Evolutionary conservation across 2,888 invertebrate species (phyloP).

Genomic region (Parnassius orleans): DNA sequence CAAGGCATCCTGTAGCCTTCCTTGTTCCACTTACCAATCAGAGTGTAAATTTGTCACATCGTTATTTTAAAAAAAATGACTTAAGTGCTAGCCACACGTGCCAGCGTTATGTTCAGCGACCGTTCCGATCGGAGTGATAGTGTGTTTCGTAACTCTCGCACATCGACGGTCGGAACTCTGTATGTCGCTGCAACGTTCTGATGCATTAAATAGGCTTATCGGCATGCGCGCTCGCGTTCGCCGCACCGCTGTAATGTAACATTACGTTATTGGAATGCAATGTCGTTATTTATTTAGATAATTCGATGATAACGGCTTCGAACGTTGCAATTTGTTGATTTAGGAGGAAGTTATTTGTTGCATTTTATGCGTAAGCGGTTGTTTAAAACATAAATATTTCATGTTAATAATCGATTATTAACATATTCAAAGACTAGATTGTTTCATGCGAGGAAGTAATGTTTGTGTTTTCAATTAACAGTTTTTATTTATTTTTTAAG

Average conservation of each 20-base stretch:
- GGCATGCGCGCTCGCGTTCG: neutral
- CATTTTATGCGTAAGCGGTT: neutral
- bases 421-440: no score
- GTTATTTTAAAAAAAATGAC: no score
- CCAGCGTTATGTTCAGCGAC: neutral
- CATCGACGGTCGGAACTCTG: neutral
- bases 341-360: neutral
- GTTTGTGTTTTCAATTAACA: no score
- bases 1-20: no score
- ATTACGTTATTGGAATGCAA: slow-evolving; percentile 4
- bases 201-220: neutral
- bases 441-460: no score
- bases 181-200: neutral
- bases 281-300: slow-evolving; percentile 2
- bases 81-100: neutral
- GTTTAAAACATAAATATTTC: no score
- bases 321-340: neutral
- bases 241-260: neutral
- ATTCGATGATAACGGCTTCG: neutral
- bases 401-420: no score
- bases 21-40: no score
- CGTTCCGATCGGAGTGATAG: neutral
- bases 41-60: no score
- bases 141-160: neutral
- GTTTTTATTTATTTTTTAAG: no score